phyloP scores from a whole-genome alignment of 2,797 vertebrate species.

The Meda fulgida region DNA sequence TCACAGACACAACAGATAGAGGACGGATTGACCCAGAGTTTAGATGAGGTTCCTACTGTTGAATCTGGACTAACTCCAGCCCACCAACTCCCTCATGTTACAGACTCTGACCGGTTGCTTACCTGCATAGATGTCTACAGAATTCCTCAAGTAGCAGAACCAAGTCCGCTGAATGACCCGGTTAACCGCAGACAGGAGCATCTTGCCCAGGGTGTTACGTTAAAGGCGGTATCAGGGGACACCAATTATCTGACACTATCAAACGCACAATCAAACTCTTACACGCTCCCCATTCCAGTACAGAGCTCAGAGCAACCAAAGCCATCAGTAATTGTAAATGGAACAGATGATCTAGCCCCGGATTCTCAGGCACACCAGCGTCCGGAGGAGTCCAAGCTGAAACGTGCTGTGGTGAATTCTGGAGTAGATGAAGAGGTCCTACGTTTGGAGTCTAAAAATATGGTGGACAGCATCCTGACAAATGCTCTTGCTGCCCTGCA shows the following conservation, averaged over 20 bases:
- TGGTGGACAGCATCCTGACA: constrained; percentile 62
- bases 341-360: constrained; percentile 11
- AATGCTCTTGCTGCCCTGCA: constrained; percentile 63
- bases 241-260: not conserved
- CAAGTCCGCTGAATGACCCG: not conserved
- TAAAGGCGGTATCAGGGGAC: constrained; percentile 11
- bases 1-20: constrained; percentile 14
- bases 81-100: not conserved
- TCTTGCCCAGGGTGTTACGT: not conserved
- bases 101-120: constrained; percentile 9
- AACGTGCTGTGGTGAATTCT: not conserved
- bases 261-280: not conserved
- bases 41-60: constrained; percentile 25
- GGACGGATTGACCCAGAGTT: constrained; percentile 41
- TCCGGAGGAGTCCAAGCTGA: constrained; percentile 12
- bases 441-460: constrained; percentile 56
- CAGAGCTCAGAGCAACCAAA: not conserved
- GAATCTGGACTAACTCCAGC: constrained; percentile 7
- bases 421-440: constrained; percentile 44
- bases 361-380: not conserved
- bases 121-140: not conserved
- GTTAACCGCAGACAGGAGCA: not conserved
- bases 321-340: not conserved
- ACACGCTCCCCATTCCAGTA: not conserved
- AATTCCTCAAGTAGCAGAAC: not conserved